phyloP scores from a whole-genome alignment of 2,888 invertebrate species.

The Spodoptera littoralis region DNA sequence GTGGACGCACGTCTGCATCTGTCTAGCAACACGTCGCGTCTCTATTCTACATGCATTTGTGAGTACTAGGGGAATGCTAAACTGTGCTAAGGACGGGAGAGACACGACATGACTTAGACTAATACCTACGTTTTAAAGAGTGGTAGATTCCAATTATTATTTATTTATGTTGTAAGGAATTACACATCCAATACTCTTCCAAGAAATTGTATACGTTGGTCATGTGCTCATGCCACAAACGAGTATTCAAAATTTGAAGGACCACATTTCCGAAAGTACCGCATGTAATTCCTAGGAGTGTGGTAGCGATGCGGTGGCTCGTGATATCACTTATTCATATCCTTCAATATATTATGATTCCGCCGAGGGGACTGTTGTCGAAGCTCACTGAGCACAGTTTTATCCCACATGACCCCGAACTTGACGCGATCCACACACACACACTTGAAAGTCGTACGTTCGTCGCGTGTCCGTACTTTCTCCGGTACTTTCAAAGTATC shows the following conservation, averaged over 20 bases:
- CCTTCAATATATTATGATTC: slow-evolving; percentile 35
- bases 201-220: no score
- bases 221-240: no score
- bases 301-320: neutral
- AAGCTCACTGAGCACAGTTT: slow-evolving; percentile 24
- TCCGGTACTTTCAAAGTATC: slow-evolving; percentile 37
- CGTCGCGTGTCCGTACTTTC: slow-evolving; percentile 32
- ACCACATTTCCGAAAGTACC: no score
- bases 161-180: no score
- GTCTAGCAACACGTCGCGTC: neutral
- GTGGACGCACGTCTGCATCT: slow-evolving; percentile 6
- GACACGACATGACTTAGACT: no score
- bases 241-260: no score
- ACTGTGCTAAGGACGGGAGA: no score
- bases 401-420: slow-evolving; percentile 40
- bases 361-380: slow-evolving; percentile 7
- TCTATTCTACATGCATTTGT: slow-evolving; percentile 10
- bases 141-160: no score
- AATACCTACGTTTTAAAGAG: no score
- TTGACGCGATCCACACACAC: slow-evolving; percentile 33
- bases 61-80: slow-evolving; percentile 1
- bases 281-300: no score
- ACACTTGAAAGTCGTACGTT: slow-evolving; percentile 38
- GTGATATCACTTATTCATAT: slow-evolving; percentile 37
- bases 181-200: no score